Base-by-base conservation (phyloP, 1,140 invertebrate species). In the Ostrea edulis region DNA sequence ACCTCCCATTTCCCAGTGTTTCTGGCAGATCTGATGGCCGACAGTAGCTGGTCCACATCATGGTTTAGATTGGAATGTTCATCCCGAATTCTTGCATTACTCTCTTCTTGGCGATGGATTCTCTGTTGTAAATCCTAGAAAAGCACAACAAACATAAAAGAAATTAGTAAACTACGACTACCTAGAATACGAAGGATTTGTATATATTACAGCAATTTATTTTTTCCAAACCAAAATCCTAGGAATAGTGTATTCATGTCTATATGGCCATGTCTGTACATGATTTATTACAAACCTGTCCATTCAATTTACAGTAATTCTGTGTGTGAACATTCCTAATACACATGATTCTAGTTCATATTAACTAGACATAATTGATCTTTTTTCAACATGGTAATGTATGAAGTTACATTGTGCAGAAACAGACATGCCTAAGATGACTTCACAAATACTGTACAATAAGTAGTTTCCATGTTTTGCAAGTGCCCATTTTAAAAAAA, bases 1-100 rank as follows among this genome's bases (percentile, higher is more conserved):
- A 94, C 94, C 90, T 94, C 93, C 93, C 93, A 94, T 82, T 90
- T 87, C 20, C 93, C 93, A 2, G 93, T 92, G 22, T 90, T 88
- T 35, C 93, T 89, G 54, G 93, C 93, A 22, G 90, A 89, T 58
- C 92, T 92, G 71, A 94, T 92, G 55, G 94, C 93, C 62, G 90
- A 90, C 11, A 94, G 93, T 1, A 94, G 91, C 71, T 93, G 90
- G 83, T 94, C 90, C 7, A 94, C 86, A 84, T 94, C 94, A 89
- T 94, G 92, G 81, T 93, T 93, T 0, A 94, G 86, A 88, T 93
- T 93, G 54, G 90, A 82, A 51, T 93, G 93, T 58, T 94, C 92
- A 9, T 92, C 91, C 44, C 92, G 88, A n/a, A 94, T 86, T 55
- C 91, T 82, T 7, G 88, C 65, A 44, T 83, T 87, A 44, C 84